phyloP scores from a whole-genome alignment of 2,797 vertebrate species.

The Caiman crocodilus region DNA sequence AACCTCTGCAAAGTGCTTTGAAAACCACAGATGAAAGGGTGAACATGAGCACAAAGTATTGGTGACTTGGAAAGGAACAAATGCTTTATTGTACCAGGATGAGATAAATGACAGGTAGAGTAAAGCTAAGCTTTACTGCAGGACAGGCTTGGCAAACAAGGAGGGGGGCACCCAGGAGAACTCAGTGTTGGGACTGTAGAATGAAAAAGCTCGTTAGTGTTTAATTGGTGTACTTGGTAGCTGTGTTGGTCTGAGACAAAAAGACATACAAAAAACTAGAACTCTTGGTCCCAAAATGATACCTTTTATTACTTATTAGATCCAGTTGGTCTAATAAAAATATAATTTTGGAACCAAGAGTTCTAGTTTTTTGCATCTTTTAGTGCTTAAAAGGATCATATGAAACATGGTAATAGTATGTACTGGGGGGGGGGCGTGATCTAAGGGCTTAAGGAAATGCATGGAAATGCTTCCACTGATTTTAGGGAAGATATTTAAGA shows the following conservation, averaged over 20 bases:
- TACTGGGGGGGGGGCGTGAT: background rate
- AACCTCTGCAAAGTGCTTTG: background rate
- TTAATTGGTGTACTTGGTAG: too few species aligned
- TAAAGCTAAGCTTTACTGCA: background rate
- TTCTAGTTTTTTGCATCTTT: accelerated
- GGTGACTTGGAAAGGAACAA: background rate
- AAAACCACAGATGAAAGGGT: background rate
- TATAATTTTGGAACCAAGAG: background rate
- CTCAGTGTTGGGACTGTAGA: background rate
- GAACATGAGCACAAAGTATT: background rate
- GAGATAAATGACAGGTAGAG: background rate
- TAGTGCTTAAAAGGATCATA: background rate
- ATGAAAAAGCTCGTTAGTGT: background rate
- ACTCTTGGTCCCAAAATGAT: too few species aligned
- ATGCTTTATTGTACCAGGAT: background rate
- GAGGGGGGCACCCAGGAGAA: accelerated
- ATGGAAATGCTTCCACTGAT: background rate
- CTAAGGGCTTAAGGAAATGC: background rate
- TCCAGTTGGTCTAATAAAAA: background rate
- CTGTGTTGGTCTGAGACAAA: too few species aligned
- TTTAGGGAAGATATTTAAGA: background rate
- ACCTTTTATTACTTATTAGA: background rate
- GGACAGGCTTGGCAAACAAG: background rate
- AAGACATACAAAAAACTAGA: too few species aligned
- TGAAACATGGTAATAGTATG: background rate